phyloP scores from a whole-genome alignment of 92 coral and sea anemone genomes.

The Muricea muricata region DNA sequence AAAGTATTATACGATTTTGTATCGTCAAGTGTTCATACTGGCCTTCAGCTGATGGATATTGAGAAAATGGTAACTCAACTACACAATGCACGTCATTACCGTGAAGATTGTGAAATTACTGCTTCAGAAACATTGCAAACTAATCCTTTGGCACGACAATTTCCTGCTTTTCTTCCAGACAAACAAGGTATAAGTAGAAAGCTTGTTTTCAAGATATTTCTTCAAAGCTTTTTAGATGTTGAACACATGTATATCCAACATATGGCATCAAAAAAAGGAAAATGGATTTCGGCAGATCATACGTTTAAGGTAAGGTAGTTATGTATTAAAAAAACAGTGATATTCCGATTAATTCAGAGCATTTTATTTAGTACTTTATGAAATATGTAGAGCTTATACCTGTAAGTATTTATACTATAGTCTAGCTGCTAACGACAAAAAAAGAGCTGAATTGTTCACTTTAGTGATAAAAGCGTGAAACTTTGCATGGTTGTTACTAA shows the following conservation, averaged over 20 bases:
- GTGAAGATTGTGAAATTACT: background rate
- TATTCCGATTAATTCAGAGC: too few relatives aligned
- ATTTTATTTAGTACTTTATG: too few relatives aligned
- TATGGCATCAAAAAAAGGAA: constrained; percentile 45
- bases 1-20: constrained; percentile 37
- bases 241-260: constrained; percentile 46
- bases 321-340: too few relatives aligned
- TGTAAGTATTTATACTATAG: too few relatives aligned
- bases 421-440: too few relatives aligned
- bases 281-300: constrained; percentile 63
- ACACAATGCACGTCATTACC: constrained; percentile 7
- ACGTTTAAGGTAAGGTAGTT: constrained; percentile 43
- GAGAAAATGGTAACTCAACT: constrained; percentile 24
- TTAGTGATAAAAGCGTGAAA: too few relatives aligned
- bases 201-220: constrained; percentile 43
- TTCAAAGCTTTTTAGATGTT: constrained; percentile 43
- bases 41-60: constrained; percentile 27
- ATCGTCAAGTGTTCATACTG: constrained; percentile 28
- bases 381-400: too few relatives aligned
- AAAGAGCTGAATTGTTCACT: too few relatives aligned
- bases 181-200: constrained; percentile 49
- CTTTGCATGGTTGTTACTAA: too few relatives aligned
- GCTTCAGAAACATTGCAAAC: background rate
- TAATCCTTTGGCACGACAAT: background rate
- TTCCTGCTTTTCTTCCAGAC: constrained; percentile 40